phyloP scores from a whole-genome alignment of 2,113 vertebrate species.

The Prunella himalayana region DNA sequence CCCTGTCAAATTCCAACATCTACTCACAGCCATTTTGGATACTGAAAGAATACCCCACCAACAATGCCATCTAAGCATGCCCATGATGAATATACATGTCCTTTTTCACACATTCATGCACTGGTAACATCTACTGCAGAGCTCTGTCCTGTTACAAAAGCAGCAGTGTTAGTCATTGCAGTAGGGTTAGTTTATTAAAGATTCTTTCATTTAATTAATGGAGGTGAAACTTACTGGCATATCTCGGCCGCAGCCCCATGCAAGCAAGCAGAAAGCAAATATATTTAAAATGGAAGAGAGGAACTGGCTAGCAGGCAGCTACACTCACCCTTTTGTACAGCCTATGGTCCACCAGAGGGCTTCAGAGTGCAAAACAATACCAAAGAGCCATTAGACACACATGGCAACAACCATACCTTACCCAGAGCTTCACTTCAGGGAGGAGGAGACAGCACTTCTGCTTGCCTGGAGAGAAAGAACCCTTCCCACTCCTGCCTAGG shows the following conservation, averaged over 20 bases:
- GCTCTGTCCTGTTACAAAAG: conserved; percentile 58
- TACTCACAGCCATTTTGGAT: background rate
- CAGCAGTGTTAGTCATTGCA: conserved; percentile 76
- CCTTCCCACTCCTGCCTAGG: conserved; percentile 26
- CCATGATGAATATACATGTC: conserved; percentile 37
- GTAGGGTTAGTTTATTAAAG: conserved; percentile 68
- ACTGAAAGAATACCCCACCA: background rate
- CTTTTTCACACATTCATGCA: conserved; percentile 70
- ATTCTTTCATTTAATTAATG: conserved; percentile 66
- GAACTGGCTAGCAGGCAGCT: conserved; percentile 92
- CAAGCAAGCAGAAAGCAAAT: conserved; percentile 96
- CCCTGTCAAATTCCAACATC: background rate
- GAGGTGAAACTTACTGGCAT: conserved; percentile 76
- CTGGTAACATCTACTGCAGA: conserved; percentile 25
- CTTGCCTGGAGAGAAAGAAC: conserved; percentile 53
- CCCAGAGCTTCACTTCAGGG: conserved; percentile 56
- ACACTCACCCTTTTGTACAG: conserved; percentile 99
- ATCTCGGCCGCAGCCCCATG: conserved; percentile 88
- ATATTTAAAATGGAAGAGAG: conserved; percentile 77
- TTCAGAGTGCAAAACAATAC: conserved; percentile 99
- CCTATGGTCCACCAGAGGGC: conserved; percentile 99
- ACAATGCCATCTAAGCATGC: conserved; percentile 61
- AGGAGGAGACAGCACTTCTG: conserved; percentile 37
- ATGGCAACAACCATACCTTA: conserved; percentile 65
- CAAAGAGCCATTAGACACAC: conserved; percentile 98